These are phyloP conservation scores for Anabacerthia variegaticeps DNA, from an alignment of 2,797 vertebrate species.

Conservation along the genomic window DNA sequence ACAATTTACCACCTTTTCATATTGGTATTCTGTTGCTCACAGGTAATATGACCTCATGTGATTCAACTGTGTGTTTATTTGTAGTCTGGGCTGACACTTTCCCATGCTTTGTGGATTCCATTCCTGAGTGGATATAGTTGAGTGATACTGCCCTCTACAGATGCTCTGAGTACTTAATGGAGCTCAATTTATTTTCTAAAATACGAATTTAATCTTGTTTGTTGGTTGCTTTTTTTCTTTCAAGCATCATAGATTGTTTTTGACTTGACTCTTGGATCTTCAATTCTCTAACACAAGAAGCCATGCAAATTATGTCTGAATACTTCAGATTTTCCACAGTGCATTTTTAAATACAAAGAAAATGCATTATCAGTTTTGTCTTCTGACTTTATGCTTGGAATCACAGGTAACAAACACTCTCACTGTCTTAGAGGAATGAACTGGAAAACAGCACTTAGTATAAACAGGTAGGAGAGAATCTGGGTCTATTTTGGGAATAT, in stretches of 20 bases:
- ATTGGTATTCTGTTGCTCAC: background rate
- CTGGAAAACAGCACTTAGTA: background rate
- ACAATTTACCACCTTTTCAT: slow-evolving; percentile 17
- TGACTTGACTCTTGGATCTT: background rate
- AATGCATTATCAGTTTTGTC: background rate
- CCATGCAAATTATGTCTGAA: background rate
- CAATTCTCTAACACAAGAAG: background rate
- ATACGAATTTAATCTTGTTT: background rate
- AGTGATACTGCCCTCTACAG: slow-evolving; percentile 77
- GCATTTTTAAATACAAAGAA: background rate
- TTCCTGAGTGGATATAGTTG: slow-evolving; percentile 37
- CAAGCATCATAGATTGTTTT: background rate
- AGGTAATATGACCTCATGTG: background rate
- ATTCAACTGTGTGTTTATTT: background rate
- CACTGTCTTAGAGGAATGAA: background rate
- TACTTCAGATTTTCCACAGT: background rate
- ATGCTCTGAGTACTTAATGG: background rate
- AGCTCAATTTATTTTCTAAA: background rate
- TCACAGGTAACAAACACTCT: background rate
- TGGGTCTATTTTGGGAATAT: background rate
- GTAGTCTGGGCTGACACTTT: background rate
- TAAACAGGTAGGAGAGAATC: background rate
- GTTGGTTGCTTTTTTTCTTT: rapidly evolving
- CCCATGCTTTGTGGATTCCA: background rate
- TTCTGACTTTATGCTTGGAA: background rate